phyloP scores from a whole-genome alignment of 2,888 invertebrate genomes.

The Mythimna pallens region DNA sequence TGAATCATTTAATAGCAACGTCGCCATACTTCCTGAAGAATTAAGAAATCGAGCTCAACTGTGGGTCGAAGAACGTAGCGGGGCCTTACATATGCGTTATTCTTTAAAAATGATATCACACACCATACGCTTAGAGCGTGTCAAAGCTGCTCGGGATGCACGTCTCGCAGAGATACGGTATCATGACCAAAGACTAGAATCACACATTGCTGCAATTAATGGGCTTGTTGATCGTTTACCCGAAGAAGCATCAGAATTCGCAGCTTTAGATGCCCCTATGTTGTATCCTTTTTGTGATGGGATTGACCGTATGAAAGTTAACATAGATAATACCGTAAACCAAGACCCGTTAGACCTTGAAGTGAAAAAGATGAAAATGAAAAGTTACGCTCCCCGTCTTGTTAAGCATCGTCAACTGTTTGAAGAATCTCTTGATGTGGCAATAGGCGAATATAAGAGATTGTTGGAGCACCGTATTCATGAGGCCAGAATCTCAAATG shows the following conservation, averaged over 20 bases:
- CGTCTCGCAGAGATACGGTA: slow-evolving; percentile 77
- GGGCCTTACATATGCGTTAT: slow-evolving; percentile 77
- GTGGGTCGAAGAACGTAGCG: slow-evolving; percentile 79
- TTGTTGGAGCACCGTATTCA: slow-evolving; percentile 76
- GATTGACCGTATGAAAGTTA: slow-evolving; percentile 71
- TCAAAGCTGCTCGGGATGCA: slow-evolving; percentile 73
- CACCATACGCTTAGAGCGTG: slow-evolving; percentile 78
- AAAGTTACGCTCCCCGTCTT: slow-evolving; percentile 79
- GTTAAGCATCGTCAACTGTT: slow-evolving; percentile 75
- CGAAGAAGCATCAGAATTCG: slow-evolving; percentile 71
- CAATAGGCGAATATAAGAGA: slow-evolving; percentile 70
- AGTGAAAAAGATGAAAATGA: slow-evolving; percentile 78
- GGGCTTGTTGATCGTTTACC: slow-evolving; percentile 73
- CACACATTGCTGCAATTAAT: slow-evolving; percentile 79
- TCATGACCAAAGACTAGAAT: slow-evolving; percentile 78
- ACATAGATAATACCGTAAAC: slow-evolving; percentile 68
- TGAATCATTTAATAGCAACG: slow-evolving; percentile 79
- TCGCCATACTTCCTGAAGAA: slow-evolving; percentile 75
- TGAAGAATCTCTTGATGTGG: slow-evolving; percentile 76
- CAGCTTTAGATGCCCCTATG: slow-evolving; percentile 71
- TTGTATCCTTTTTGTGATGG: slow-evolving; percentile 79
- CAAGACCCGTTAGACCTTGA: slow-evolving; percentile 71
- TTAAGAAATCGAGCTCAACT: slow-evolving; percentile 74
- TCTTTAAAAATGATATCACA: slow-evolving; percentile 81
- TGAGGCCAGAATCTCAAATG: slow-evolving; percentile 80